Percentiles rank a stretch among this genome's conserved stretches.
These are phyloP conservation scores for Mesorhabditis spiculigera DNA, from an alignment of 2,888 invertebrate species.

Conservation along the genomic window DNA sequence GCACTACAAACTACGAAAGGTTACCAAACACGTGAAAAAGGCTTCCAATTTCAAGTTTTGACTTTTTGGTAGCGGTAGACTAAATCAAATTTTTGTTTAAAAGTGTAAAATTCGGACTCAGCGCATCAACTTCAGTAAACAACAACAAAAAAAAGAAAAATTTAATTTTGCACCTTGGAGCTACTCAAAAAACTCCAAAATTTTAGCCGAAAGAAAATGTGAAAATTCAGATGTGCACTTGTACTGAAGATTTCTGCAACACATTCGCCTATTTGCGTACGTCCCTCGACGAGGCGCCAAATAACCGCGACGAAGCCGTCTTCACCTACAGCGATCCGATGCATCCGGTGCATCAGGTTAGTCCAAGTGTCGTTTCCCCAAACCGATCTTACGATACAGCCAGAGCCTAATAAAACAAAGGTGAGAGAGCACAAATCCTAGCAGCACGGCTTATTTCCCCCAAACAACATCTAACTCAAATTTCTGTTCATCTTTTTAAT, in stretches of 20 bases:
- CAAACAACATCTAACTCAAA: too few relatives aligned
- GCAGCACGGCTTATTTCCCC: too few relatives aligned
- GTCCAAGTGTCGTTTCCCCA: not conserved
- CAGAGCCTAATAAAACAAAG: too few relatives aligned
- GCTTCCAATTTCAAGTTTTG: too few relatives aligned
- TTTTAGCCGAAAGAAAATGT: not conserved
- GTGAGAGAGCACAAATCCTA: too few relatives aligned
- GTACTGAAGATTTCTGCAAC: conserved; percentile 52
- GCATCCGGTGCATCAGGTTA: conserved; percentile 4
- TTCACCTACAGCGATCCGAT: conserved; percentile 19
- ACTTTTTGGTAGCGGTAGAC: too few relatives aligned
- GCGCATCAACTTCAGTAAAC: not conserved
- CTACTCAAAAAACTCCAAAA: not conserved
- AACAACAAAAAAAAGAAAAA: conserved; percentile 1
- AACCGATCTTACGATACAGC: too few relatives aligned
- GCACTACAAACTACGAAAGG: too few relatives aligned
- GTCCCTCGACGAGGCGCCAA: conserved; percentile 36
- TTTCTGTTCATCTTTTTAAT: too few relatives aligned
- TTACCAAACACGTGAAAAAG: too few relatives aligned
- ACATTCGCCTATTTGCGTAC: conserved; percentile 52
- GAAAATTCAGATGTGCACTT: conserved; percentile 41
- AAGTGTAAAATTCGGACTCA: not conserved
- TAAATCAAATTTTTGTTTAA: not conserved
- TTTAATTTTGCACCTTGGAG: not conserved
- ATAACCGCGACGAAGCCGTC: conserved; percentile 26